phyloP scores from a whole-genome alignment of 2,113 vertebrate genomes.

The Odontophorus gujanensis region DNA sequence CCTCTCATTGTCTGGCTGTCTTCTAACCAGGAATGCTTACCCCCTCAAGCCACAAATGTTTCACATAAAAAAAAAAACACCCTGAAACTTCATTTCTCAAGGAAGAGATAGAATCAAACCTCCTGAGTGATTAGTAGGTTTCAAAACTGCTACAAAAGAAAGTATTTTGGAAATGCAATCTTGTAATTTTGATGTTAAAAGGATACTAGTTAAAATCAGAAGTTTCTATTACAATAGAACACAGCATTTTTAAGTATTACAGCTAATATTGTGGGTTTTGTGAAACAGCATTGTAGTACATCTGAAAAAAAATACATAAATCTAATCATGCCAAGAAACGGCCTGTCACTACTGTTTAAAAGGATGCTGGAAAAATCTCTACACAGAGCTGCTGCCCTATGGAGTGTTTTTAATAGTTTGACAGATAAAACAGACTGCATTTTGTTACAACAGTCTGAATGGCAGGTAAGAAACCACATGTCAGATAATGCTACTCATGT shows the following conservation, averaged over 20 bases:
- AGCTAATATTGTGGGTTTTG: not conserved
- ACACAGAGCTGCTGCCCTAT: accelerated
- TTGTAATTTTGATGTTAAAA: not conserved
- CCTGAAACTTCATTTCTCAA: not conserved
- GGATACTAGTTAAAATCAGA: not conserved
- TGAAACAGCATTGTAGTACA: not conserved
- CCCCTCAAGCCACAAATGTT: not conserved
- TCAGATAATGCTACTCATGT: not conserved
- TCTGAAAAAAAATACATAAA: not conserved
- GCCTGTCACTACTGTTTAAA: not conserved
- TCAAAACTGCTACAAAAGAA: not conserved
- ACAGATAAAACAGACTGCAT: not conserved
- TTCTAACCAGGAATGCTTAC: not conserved
- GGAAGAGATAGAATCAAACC: not conserved
- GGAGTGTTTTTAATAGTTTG: not conserved
- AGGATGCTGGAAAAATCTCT: not conserved
- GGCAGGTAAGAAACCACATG: not conserved
- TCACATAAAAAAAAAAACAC: not conserved
- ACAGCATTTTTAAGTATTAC: not conserved
- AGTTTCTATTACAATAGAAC: no score
- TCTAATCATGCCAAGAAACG: not conserved
- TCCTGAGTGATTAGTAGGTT: not conserved
- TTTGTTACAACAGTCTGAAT: not conserved
- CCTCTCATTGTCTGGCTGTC: no score
- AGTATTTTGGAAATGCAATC: not conserved